Conservation (phyloP, 35 echinoderm and acorn worm species). For the Diadema setosum region DNA sequence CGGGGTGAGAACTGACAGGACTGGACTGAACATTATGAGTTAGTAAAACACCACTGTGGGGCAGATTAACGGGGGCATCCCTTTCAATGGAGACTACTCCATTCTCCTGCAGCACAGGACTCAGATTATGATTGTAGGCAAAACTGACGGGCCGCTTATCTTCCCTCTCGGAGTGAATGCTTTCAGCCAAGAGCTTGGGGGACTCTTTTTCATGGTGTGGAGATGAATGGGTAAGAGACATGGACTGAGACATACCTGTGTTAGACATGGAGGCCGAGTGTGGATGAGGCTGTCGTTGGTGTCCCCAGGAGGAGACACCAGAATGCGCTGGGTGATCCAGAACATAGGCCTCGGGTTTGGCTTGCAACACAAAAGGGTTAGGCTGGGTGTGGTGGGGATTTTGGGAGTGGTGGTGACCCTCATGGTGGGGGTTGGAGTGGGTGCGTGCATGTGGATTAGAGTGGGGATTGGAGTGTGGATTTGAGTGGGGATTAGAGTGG, state of each 20-base stretch:
- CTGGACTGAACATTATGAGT: background rate
- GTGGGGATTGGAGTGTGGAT: slow-evolving; percentile 7
- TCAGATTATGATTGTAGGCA: slow-evolving; percentile 22
- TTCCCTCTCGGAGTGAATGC: slow-evolving; percentile 17
- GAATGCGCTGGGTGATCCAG: background rate
- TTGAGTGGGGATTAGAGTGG: background rate
- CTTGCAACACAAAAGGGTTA: background rate
- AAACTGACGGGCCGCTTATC: slow-evolving; percentile 14
- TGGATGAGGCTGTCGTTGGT: slow-evolving; percentile 27
- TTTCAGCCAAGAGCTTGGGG: slow-evolving; percentile 61
- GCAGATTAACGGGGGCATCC: background rate
- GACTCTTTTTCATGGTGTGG: slow-evolving; percentile 48
- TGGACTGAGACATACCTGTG: slow-evolving; percentile 46
- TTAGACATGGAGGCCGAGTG: background rate
- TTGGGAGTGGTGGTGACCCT: too few species aligned
- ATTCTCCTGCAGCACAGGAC: slow-evolving; percentile 11
- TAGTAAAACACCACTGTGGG: background rate
- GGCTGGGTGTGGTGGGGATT: background rate
- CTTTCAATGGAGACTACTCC: background rate
- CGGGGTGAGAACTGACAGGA: background rate
- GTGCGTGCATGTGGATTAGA: slow-evolving; percentile 1
- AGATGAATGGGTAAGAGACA: background rate
- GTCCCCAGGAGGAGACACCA: slow-evolving; percentile 5
- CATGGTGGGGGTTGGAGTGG: background rate
- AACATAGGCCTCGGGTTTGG: background rate